Evolutionary conservation across 2,888 invertebrate genomes (phyloP).

Genomic region (Eubasilissa splendida): DNA sequence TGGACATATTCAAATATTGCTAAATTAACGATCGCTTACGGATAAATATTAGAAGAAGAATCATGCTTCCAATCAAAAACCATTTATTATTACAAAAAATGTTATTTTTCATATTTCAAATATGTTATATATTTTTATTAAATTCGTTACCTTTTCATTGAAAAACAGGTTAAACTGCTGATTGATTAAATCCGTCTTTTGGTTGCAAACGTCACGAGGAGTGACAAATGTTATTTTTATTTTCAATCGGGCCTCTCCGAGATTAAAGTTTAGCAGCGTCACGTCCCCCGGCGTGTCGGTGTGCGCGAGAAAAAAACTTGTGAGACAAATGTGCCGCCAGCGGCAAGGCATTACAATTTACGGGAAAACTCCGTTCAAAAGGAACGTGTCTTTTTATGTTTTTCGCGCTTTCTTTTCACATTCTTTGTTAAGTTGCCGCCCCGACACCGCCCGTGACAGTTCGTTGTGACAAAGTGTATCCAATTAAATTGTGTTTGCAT

Average conservation of each 20-base stretch:
- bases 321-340: constrained; percentile 24
- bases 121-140: too few relatives aligned
- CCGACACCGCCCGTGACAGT: neutral
- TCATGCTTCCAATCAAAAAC: too few relatives aligned
- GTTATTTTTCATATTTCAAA: too few relatives aligned
- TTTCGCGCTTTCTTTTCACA: constrained; percentile 14
- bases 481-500: too few relatives aligned
- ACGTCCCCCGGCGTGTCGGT: neutral
- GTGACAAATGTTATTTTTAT: neutral
- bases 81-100: too few relatives aligned
- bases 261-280: constrained; percentile 18
- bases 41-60: too few relatives aligned
- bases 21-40: too few relatives aligned
- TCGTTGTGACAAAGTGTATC: neutral
- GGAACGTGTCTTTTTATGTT: constrained; percentile 15
- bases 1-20: too few relatives aligned
- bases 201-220: too few relatives aligned
- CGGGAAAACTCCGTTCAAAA: constrained; percentile 12
- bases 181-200: too few relatives aligned
- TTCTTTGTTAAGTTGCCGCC: neutral
- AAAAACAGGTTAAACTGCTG: too few relatives aligned
- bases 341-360: constrained; percentile 25
- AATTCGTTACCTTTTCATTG: too few relatives aligned
- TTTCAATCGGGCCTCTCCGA: neutral
- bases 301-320: constrained; percentile 8